A percentile compares a stretch with the other conserved stretches of the same genome.
These are phyloP conservation scores for Catharus ustulatus DNA, from an alignment of 2,797 vertebrate genomes.

Conservation along the genomic window DNA sequence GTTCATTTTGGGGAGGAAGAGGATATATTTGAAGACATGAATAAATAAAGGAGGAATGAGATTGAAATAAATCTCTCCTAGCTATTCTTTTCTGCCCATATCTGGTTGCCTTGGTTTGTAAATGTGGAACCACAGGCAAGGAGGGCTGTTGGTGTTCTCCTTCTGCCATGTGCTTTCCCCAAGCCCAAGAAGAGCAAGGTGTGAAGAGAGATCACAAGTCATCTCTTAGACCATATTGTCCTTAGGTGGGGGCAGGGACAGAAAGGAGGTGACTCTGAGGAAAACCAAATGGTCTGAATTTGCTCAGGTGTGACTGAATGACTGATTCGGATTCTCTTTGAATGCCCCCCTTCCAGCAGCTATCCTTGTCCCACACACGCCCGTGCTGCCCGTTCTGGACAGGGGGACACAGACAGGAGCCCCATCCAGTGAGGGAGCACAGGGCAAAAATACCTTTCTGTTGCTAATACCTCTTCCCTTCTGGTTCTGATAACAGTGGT, in stretches of 20 bases:
- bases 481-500: background rate
- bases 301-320: background rate
- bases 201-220: fast-evolving
- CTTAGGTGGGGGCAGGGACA: background rate
- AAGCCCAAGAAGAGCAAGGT: background rate
- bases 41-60: background rate
- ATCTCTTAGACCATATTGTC: background rate
- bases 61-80: background rate
- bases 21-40: background rate
- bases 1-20: background rate
- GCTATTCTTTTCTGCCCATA: background rate
- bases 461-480: background rate
- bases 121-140: background rate
- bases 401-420: fast-evolving
- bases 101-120: background rate
- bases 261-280: background rate
- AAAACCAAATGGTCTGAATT: background rate
- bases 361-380: background rate
- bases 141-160: background rate
- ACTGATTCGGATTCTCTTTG: background rate
- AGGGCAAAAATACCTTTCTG: background rate
- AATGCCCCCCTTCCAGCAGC: fast-evolving
- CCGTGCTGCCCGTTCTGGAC: fast-evolving
- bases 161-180: fast-evolving
- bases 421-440: background rate